These are phyloP conservation scores for Macrostomum lignano DNA, from an alignment of 1,140 invertebrate genomes.

Conservation along the genomic window DNA sequence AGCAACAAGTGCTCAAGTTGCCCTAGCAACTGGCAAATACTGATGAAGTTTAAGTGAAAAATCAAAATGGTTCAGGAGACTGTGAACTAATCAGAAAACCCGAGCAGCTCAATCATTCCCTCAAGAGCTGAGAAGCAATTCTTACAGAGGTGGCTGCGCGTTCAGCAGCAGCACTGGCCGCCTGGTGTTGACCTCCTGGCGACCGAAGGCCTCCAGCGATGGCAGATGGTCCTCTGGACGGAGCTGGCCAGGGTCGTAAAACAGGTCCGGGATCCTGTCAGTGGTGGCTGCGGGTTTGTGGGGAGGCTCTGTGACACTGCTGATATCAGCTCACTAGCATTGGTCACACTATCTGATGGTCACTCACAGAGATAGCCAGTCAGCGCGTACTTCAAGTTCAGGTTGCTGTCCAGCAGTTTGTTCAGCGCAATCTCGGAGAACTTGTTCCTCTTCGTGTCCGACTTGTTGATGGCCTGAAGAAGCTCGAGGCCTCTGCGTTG, in stretches of 20 bases:
- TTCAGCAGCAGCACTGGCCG: conserved; percentile 20
- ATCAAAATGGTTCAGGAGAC: too few species aligned
- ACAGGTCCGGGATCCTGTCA: conserved; percentile 21
- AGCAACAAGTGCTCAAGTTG: too few species aligned
- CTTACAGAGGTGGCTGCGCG: too few species aligned
- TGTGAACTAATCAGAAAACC: too few species aligned
- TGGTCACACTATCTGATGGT: neutral
- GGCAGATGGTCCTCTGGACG: conserved; percentile 15
- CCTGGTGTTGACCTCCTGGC: conserved; percentile 19
- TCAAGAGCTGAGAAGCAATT: too few species aligned
- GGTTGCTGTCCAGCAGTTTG: conserved; percentile 19
- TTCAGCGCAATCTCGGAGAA: conserved; percentile 16
- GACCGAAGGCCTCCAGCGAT: conserved; percentile 17
- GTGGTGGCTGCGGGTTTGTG: conserved; percentile 12
- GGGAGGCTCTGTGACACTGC: neutral
- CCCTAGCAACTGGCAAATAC: too few species aligned
- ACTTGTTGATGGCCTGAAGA: too few species aligned
- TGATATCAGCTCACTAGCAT: neutral
- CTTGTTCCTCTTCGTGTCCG: conserved; percentile 2
- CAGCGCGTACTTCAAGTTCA: conserved; percentile 26
- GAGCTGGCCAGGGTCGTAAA: conserved; percentile 24
- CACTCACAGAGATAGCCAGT: conserved; percentile 15
- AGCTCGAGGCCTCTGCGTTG: too few species aligned
- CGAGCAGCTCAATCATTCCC: too few species aligned
- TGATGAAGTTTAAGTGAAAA: too few species aligned